Evolutionary conservation across 2,797 vertebrate genomes (phyloP), one percentile per base, ranked within the genome.

Genomic region (Syndactyla subalaris): DNA sequence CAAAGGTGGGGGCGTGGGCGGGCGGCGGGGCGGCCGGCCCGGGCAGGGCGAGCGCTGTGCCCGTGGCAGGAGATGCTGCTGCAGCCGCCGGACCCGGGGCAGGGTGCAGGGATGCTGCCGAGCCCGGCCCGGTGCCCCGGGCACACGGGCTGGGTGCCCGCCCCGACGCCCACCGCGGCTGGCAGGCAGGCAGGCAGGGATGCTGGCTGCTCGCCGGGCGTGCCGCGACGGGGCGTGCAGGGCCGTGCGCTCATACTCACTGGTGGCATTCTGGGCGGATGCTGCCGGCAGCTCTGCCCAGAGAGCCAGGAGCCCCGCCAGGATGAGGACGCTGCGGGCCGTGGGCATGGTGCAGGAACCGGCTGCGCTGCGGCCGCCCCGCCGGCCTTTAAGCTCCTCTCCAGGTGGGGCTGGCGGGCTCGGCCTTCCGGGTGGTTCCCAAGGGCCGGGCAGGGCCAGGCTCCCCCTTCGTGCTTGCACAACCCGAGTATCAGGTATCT

Each of bases 381-480:
- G 86, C 77, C 77, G 66, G 73, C 92, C 96, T 96, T 95, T 95
- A 84, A 95, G 83, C 96, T 93, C 38, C 74, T 93, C 77, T 89
- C 88, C 96, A 96, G 96, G 95, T 95, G 95, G 95, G 95, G 93
- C 94, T 57, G 85, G 90, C 84, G 89, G 89, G 93, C 85, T 93
- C 85, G 86, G 96, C 92, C 96, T 96, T 96, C 96, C 96, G 96
- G 96, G 96, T 93, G 93, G 92, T 46, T 96, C 93, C 92, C 92
- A 88, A 95, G 93, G 95, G 95, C 94, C 93, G 91, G 96, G 95
- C 96, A 92, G 90, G 92, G 95, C 93, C 96, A 94, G 92, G 96
- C 96, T 95, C 96, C 96, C 96, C 96, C 96, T 93, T 94, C 96
- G 46, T 27, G 92, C 96, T 96, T 96, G 95, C 96, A 96, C 96